Evolutionary conservation across 2,797 vertebrate genomes (phyloP), one percentile per base, ranked within the genome.

Genomic region (Enteromius anoplus): DNA sequence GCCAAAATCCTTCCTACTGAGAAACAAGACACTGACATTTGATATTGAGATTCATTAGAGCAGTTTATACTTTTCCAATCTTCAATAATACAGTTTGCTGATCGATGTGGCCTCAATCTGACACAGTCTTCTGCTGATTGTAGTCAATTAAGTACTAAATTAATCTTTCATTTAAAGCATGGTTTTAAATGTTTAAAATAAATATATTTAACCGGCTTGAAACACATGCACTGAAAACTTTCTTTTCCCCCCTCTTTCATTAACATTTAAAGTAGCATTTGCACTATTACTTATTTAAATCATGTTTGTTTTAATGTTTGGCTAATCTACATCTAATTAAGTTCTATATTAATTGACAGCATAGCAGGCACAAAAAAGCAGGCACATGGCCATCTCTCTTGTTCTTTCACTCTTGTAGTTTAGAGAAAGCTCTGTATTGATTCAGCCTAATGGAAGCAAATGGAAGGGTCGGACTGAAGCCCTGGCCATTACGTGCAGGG

Each of bases 381-480:
- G 17, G 7, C 26, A 17, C 21, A 34, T 19, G 47, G 4, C 15
- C 49, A 37, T 73, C 40, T 76, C 3, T 49, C 7, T 75, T 37
- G 21, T 45, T 69, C 32, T 34, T 55, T 65, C 62, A 47, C 65
- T 75, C 6, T 75, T 47, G 29, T 53, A 47, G 58, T 53, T 40
- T 51, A 72, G 21, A 78, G 26, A 69, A 79, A 85, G 75, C 29
- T 19, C 3, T 37, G n/a, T 82, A 87, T 84, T 69, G 85, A 87
- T 88, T 83, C 29, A 17, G 45, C 34, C 79, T 85, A 82, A 88
- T 78, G 80, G 40, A 75, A 69, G 71, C 23, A 64, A 80, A 72
- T 58, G 62, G 62, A 64, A 64, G 62, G 62, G 14, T 64, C 62
- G 29, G 29, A 32, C 14, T 72, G 64, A 55, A 78, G 45, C n/a